Conservation (phyloP, 2,888 invertebrate species). For the Ennomos erosarius region DNA sequence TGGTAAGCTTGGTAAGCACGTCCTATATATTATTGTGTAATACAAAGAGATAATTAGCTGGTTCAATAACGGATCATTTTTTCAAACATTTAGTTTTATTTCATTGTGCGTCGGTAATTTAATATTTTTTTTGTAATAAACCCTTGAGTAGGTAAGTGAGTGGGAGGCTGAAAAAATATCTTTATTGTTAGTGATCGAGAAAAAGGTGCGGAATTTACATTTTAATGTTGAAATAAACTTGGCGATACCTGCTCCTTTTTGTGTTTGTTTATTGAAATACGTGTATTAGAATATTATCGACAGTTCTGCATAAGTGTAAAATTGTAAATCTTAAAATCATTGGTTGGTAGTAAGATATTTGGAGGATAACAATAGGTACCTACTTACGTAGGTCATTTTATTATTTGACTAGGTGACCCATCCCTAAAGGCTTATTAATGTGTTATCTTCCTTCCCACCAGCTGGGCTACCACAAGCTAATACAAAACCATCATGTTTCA, state of each 20-base stretch:
- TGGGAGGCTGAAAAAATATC: slow-evolving; percentile 64
- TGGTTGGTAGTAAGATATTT: too few relatives aligned
- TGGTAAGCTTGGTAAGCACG: slow-evolving; percentile 73
- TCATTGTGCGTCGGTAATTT: slow-evolving; percentile 77
- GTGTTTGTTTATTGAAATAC: slow-evolving; percentile 16
- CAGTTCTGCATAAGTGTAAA: too few relatives aligned
- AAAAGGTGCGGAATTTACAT: slow-evolving; percentile 45
- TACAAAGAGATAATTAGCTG: slow-evolving; percentile 82
- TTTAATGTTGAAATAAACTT: slow-evolving; percentile 31
- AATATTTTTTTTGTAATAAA: slow-evolving; percentile 78
- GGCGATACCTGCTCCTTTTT: slow-evolving; percentile 28
- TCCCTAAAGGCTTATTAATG: too few relatives aligned
- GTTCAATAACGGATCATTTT: slow-evolving; percentile 76
- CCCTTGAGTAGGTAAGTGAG: slow-evolving; percentile 58
- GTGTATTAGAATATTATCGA: slow-evolving; percentile 20
- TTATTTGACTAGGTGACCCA: too few relatives aligned
- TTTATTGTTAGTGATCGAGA: slow-evolving; percentile 59
- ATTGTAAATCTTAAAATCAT: too few relatives aligned
- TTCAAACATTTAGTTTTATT: slow-evolving; percentile 61
- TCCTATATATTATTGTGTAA: slow-evolving; percentile 67
- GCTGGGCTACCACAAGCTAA: too few relatives aligned
- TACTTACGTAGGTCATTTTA: too few relatives aligned
- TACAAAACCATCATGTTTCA: too few relatives aligned
- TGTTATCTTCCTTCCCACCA: too few relatives aligned
- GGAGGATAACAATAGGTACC: too few relatives aligned